Evolutionary conservation across 2,113 vertebrate species (phyloP), one percentile per base, ranked within the genome.

Genomic region (Climacteris rufus): DNA sequence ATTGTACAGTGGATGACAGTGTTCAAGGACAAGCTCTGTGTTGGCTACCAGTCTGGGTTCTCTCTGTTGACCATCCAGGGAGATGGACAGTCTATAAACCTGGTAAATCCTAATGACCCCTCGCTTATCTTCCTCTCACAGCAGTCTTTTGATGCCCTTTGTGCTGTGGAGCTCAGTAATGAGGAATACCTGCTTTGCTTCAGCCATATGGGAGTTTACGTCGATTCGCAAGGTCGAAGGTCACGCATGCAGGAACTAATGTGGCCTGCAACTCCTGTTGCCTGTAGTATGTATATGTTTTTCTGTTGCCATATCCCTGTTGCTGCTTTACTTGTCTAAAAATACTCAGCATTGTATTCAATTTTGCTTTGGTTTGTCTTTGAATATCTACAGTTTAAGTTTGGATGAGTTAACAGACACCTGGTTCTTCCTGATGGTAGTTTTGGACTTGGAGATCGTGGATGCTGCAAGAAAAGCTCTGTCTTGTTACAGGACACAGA

Each of bases 131-230:
- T 99, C 98, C 98, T 99, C 96, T 98, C 98, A 61, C 99, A 99
- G 95, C 99, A 98, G 97, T 95, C 99, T 40, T 97, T 99, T 97
- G 99, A 99, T 77, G 99, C 99, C 85, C 98, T 99, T 83, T 99
- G 99, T 89, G 99, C 99, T 89, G 98, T 99, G 97, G 98, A 99
- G 97, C 98, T 99, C 74, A 98, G 98, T 60, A 88, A 98, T 64
- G 97, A 97, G 61, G 99, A 99, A 97, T 98, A 98, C 95, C 98
- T 99, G 98, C 99, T 99, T 84, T 99, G 99, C 98, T 99, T 99
- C 98, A 99, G 99, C 97, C 98, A 99, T 96, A 98, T 99, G 93
- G 99, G 99, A 88, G 82, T 99, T 94, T 99, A 99, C 88, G 99
- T 99, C 98, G 99, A 99, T 95, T 98, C 98, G 8, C 99, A 99